A percentile compares a stretch with the other conserved stretches of the same genome.
Evolutionary conservation across 37 sponge, comb jelly and placozoan genomes (phyloP).

Genomic region (Geodia barretti): DNA sequence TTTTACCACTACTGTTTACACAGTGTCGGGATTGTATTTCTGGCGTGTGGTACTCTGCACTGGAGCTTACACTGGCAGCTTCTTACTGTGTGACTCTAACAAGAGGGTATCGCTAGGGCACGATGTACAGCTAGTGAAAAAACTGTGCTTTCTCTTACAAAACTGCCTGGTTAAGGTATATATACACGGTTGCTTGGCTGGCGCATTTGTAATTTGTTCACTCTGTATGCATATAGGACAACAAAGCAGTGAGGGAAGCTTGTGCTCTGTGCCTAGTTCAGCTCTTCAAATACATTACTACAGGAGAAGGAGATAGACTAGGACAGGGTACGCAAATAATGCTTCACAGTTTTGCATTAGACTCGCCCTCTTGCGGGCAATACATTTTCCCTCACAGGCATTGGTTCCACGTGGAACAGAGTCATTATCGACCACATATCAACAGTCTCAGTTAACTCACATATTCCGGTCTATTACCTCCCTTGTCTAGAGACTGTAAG

Average conservation of each 20-base stretch:
- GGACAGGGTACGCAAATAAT: neutral
- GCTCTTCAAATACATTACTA: neutral
- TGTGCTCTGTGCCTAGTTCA: neutral
- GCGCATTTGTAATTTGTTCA: neutral
- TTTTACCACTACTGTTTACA: neutral
- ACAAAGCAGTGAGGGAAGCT: neutral
- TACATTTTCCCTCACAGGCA: neutral
- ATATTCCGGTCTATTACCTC: neutral
- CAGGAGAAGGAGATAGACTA: neutral
- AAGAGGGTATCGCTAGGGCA: neutral
- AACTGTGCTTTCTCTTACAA: conserved; percentile 3
- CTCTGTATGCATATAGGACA: neutral
- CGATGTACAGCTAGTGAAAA: neutral
- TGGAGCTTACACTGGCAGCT: conserved; percentile 1
- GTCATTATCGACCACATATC: neutral
- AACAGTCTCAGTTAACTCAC: neutral
- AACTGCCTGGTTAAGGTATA: conserved; percentile 18
- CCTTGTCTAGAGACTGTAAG: conserved; percentile 5
- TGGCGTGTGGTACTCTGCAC: conserved; percentile 9
- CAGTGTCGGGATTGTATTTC: conserved; percentile 18
- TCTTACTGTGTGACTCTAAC: neutral
- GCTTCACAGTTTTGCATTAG: neutral
- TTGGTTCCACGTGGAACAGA: neutral
- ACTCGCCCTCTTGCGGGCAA: neutral
- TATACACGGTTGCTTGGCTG: neutral